These are phyloP conservation scores for Astropecten irregularis DNA, from an alignment of 53 echinoderm and acorn worm species.

Conservation along the genomic window DNA sequence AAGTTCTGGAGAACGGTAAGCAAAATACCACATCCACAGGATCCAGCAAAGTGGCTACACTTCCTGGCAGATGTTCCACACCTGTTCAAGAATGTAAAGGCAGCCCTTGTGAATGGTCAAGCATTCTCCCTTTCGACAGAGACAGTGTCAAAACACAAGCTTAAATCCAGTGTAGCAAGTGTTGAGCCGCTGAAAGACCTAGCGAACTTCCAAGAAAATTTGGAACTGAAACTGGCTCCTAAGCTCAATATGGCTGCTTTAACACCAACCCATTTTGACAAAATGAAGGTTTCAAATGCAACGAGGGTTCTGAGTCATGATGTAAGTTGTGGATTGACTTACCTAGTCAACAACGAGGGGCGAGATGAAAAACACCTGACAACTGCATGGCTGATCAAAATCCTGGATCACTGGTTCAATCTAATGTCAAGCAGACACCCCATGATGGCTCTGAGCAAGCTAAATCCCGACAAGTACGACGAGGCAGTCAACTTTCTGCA, in stretches of 20 bases:
- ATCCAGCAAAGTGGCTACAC: slow-evolving; percentile 29
- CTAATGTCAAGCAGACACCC: slow-evolving; percentile 66
- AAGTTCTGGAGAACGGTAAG: slow-evolving; percentile 24
- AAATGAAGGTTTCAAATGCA: slow-evolving; percentile 76
- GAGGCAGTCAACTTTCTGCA: slow-evolving; percentile 29
- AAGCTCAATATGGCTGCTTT: slow-evolving; percentile 44
- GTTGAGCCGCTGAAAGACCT: slow-evolving; percentile 58
- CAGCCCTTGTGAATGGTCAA: slow-evolving; percentile 64
- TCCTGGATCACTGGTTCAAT: slow-evolving; percentile 56
- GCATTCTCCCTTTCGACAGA: slow-evolving; percentile 14
- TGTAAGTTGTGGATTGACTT: slow-evolving; percentile 32
- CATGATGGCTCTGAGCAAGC: slow-evolving; percentile 63
- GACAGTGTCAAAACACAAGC: slow-evolving; percentile 31
- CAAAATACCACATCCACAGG: slow-evolving; percentile 58
- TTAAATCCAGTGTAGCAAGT: slow-evolving; percentile 6
- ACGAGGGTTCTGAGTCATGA: slow-evolving; percentile 52
- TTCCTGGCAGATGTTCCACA: slow-evolving; percentile 76
- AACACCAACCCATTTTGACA: slow-evolving; percentile 70
- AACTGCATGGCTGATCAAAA: slow-evolving; percentile 71
- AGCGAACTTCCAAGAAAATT: slow-evolving; percentile 53
- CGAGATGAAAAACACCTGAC: not conserved
- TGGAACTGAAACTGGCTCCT: slow-evolving; percentile 66
- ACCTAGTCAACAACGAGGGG: slow-evolving; percentile 59
- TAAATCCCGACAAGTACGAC: slow-evolving; percentile 38
- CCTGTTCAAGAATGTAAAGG: slow-evolving; percentile 65